Percentiles rank a stretch among this genome's conserved stretches.
Evolutionary conservation across 2,888 invertebrate species (phyloP).

Genomic region (Andrena bicolor): DNA sequence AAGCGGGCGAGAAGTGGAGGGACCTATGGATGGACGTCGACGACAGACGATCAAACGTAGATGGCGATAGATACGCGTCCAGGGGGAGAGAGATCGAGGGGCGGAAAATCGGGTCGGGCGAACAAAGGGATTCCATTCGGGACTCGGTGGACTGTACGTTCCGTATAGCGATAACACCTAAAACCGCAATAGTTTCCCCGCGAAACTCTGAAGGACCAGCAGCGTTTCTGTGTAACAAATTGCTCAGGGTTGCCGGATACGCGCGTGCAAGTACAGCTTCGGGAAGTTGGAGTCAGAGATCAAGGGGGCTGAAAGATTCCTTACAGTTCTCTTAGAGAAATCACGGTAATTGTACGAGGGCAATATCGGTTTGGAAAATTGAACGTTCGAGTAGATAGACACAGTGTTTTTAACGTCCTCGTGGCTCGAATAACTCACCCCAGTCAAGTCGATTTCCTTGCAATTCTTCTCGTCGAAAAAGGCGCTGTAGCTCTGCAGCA

Average conservation of each 20-base stretch:
- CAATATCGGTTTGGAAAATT: no score
- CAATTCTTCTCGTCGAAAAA: conserved; percentile 87
- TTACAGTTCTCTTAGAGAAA: background rate
- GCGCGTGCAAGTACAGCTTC: conserved; percentile 30
- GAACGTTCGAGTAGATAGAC: background rate
- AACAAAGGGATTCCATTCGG: conserved; percentile 61
- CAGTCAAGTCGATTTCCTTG: conserved; percentile 80
- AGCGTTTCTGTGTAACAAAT: conserved; percentile 50
- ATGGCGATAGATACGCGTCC: conserved; percentile 9
- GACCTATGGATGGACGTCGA: conserved; percentile 21
- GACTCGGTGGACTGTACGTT: conserved; percentile 32
- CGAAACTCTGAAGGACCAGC: background rate
- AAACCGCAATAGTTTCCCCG: conserved; percentile 46
- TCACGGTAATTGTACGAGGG: background rate
- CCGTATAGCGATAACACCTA: conserved; percentile 41
- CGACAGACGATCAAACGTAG: conserved; percentile 14
- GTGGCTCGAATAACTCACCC: conserved; percentile 71
- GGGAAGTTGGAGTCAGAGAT: conserved; percentile 3
- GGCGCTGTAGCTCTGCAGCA: conserved; percentile 89
- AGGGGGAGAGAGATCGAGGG: background rate
- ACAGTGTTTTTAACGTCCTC: background rate
- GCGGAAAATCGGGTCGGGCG: conserved; percentile 56
- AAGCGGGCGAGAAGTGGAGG: background rate
- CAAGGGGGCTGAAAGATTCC: background rate
- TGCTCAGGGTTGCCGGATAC: conserved; percentile 14